phyloP scores from a whole-genome alignment of 2,888 invertebrate genomes.

The Megamerina dolium region DNA sequence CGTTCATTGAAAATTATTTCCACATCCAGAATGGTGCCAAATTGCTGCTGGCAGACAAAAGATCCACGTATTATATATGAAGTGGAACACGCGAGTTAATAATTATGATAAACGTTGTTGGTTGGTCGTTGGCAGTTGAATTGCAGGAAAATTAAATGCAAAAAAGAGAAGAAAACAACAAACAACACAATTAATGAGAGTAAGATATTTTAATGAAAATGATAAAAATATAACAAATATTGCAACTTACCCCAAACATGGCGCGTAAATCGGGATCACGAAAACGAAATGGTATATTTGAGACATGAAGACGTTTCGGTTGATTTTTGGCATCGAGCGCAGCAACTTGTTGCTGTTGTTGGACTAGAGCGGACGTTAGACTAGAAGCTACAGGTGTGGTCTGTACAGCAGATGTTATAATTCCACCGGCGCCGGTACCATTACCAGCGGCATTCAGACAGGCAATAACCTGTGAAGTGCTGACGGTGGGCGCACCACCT shows the following conservation, averaged over 20 bases:
- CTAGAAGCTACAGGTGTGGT: constrained; percentile 49
- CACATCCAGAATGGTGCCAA: constrained; percentile 97
- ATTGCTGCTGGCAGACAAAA: constrained; percentile 63
- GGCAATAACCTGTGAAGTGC: constrained; percentile 45
- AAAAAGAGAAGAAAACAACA: constrained; percentile 9
- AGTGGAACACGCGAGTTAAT: too few species aligned
- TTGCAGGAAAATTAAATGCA: constrained; percentile 18
- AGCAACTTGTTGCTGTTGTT: constrained; percentile 23
- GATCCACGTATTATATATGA: constrained; percentile 20
- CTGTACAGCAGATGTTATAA: constrained; percentile 44
- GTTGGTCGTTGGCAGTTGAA: constrained; percentile 14
- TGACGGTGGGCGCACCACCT: constrained; percentile 29
- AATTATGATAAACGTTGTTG: constrained; percentile 11
- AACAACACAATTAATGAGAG: constrained; percentile 6
- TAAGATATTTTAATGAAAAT: constrained; percentile 12
- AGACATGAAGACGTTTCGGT: constrained; percentile 95
- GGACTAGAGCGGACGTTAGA: constrained; percentile 51
- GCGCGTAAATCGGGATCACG: constrained; percentile 97
- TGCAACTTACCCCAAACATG: constrained; percentile 89
- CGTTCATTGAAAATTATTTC: constrained; percentile 99
- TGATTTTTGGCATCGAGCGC: constrained; percentile 60
- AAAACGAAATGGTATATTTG: constrained; percentile 99
- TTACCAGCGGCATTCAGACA: constrained; percentile 36
- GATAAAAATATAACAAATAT: background rate
- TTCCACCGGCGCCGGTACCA: constrained; percentile 36